Evolutionary conservation across 1,140 invertebrate genomes (phyloP).

Genomic region (Drosophila novamexicana): DNA sequence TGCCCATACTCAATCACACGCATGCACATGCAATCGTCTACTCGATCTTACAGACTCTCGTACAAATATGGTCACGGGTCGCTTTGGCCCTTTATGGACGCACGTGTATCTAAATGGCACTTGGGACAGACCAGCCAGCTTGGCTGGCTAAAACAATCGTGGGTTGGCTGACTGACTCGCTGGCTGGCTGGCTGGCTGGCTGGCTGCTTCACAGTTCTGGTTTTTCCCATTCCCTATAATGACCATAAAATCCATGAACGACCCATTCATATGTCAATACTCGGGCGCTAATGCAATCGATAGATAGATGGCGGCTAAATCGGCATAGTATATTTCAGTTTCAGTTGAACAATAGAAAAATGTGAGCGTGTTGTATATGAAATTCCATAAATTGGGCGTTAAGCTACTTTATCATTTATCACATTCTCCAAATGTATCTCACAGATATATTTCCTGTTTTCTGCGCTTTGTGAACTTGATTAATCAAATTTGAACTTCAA

Average conservation of each 20-base stretch:
- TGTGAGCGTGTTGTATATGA: slow-evolving; percentile 1
- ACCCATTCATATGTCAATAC: slow-evolving; percentile 22
- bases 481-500: neutral
- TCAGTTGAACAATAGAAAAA: slow-evolving; percentile 19
- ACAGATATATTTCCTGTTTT: neutral
- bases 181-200: neutral
- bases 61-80: slow-evolving; percentile 13
- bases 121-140: neutral
- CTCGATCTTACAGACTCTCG: slow-evolving; percentile 6
- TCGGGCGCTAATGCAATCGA: slow-evolving; percentile 11
- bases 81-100: slow-evolving; percentile 18
- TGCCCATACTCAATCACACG: slow-evolving; percentile 14
- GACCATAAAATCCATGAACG: slow-evolving; percentile 26
- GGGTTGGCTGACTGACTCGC: neutral
- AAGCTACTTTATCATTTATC: slow-evolving; percentile 10
- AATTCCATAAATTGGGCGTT: slow-evolving; percentile 4
- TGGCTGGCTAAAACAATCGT: too few species aligned
- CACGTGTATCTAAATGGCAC: slow-evolving; percentile 18
- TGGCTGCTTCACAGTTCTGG: slow-evolving; percentile 8
- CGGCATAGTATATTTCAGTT: neutral
- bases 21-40: slow-evolving; percentile 29
- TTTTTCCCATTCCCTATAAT: slow-evolving; percentile 10
- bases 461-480: neutral
- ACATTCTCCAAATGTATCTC: neutral
- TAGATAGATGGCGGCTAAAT: slow-evolving; percentile 7